phyloP scores from a whole-genome alignment of 2,888 invertebrate genomes.

The Sarcophaga caerulescens region DNA sequence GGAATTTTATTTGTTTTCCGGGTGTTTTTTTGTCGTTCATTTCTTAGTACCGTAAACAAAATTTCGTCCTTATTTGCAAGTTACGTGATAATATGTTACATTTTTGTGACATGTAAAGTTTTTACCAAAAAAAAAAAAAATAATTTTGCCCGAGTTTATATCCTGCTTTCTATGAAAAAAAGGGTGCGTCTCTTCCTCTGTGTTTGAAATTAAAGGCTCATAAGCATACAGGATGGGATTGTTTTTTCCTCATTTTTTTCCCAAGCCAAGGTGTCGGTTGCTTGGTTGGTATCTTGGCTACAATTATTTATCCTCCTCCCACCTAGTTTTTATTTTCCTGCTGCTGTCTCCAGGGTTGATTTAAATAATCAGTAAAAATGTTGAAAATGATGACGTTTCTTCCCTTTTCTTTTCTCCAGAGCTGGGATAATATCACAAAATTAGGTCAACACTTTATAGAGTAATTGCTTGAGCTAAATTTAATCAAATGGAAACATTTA shows the following conservation, averaged over 20 bases:
- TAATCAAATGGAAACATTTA: slow-evolving; percentile 50
- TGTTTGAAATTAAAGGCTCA: slow-evolving; percentile 12
- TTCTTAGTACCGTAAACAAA: no score
- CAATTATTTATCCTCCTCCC: no score
- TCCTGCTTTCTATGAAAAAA: slow-evolving; percentile 13
- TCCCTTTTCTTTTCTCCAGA: background rate
- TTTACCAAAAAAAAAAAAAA: no score
- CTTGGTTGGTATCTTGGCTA: no score
- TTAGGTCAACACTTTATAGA: slow-evolving; percentile 51
- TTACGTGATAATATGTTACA: slow-evolving; percentile 66
- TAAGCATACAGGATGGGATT: background rate
- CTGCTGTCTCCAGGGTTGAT: slow-evolving; percentile 52
- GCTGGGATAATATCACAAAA: slow-evolving; percentile 18
- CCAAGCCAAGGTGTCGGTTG: background rate
- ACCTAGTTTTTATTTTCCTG: background rate
- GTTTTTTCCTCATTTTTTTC: no score
- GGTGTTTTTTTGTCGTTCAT: no score
- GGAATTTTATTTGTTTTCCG: slow-evolving; percentile 41
- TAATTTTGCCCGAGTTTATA: slow-evolving; percentile 13
- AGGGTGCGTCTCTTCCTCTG: slow-evolving; percentile 52
- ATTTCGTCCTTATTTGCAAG: slow-evolving; percentile 44
- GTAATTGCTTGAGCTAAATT: slow-evolving; percentile 51
- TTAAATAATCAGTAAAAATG: slow-evolving; percentile 58
- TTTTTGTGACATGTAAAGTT: slow-evolving; percentile 55
- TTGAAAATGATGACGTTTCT: slow-evolving; percentile 17